phyloP scores from a whole-genome alignment of 2,113 vertebrate genomes.

The Elachura formosa region DNA sequence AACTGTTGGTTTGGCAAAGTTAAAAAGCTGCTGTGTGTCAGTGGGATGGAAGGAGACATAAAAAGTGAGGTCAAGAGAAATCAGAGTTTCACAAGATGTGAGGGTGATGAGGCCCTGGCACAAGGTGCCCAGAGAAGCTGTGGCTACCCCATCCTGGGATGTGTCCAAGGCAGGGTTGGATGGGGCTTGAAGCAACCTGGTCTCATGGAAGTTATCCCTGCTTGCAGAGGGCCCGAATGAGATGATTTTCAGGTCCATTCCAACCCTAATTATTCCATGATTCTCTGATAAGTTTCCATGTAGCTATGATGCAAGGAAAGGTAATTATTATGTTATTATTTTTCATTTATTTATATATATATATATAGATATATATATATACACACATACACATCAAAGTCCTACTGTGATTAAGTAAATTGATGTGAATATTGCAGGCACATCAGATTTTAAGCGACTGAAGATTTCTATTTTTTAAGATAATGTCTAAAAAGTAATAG shows the following conservation, averaged over 20 bases:
- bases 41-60: background rate
- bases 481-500: background rate
- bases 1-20: background rate
- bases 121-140: background rate
- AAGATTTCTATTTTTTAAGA: background rate
- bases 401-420: background rate
- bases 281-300: background rate
- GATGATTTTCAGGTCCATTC: background rate
- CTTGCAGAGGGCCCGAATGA: background rate
- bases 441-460: background rate
- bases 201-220: background rate
- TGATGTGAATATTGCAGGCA: background rate
- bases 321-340: background rate
- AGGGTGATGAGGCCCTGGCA: background rate
- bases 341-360: background rate
- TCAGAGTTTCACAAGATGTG: background rate
- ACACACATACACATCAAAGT: background rate
- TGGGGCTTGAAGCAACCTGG: accelerated
- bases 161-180: background rate
- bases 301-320: background rate
- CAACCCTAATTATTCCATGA: background rate
- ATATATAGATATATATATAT: too few relatives aligned
- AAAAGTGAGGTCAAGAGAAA: background rate
- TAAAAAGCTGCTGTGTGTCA: background rate
- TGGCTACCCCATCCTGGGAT: background rate